phyloP scores from a whole-genome alignment of 2,888 invertebrate genomes.

The Spialia ferax region DNA sequence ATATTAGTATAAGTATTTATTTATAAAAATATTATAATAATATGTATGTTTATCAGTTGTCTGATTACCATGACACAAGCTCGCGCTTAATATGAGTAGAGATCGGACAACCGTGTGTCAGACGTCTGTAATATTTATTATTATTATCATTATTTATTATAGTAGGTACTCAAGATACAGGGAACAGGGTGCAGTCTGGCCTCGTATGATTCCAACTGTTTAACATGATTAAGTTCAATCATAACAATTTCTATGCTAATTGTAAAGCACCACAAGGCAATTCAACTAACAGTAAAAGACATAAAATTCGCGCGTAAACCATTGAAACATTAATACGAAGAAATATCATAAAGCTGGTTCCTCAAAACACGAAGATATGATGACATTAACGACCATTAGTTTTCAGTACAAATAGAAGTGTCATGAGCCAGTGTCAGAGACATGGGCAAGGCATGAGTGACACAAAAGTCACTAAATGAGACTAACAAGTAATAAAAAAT shows the following conservation, averaged over 20 bases:
- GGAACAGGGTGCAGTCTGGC: too few relatives aligned
- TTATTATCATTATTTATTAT: too few relatives aligned
- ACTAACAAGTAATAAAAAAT: too few relatives aligned
- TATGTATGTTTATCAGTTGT: too few relatives aligned
- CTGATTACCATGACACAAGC: too few relatives aligned
- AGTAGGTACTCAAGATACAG: too few relatives aligned
- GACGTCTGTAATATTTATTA: too few relatives aligned
- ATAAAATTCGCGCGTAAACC: not conserved
- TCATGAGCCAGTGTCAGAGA: not conserved
- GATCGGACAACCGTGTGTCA: too few relatives aligned
- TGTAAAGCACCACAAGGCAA: not conserved
- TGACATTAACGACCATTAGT: not conserved
- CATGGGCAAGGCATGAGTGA: not conserved
- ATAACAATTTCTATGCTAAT: slow-evolving; percentile 1
- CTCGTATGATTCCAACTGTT: too few relatives aligned
- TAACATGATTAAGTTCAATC: not conserved
- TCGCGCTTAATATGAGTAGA: too few relatives aligned
- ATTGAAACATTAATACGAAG: not conserved
- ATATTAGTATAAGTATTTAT: too few relatives aligned
- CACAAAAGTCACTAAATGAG: not conserved
- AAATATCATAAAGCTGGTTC: not conserved
- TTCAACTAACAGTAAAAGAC: not conserved
- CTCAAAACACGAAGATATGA: not conserved
- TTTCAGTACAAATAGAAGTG: not conserved
- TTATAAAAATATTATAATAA: too few relatives aligned